Conservation (phyloP, 1,140 invertebrate species). For the Frieseomelitta varia region DNA sequence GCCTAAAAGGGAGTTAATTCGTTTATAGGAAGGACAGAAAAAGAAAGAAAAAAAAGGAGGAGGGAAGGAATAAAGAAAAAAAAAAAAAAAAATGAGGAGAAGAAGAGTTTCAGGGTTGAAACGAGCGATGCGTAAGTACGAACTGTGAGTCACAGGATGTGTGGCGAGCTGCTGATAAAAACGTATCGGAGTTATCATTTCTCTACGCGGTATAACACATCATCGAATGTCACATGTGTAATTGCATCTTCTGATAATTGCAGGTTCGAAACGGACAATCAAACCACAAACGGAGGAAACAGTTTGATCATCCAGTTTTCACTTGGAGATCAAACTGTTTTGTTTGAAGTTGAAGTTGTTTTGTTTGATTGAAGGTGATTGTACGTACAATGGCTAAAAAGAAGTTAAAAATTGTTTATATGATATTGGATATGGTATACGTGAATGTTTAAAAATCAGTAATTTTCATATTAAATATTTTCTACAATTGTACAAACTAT, state of each 20-base stretch:
- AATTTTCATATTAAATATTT: no score
- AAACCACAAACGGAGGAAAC: neutral
- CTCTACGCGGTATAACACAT: slow-evolving; percentile 38
- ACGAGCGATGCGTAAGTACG: neutral
- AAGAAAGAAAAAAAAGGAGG: neutral
- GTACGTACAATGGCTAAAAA: no score
- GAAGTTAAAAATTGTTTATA: no score
- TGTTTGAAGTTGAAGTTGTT: neutral
- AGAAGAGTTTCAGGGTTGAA: slow-evolving; percentile 37
- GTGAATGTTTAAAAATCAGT: no score
- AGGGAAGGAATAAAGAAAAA: neutral
- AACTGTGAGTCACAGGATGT: slow-evolving; percentile 61
- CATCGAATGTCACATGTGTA: neutral
- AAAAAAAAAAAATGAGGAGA: neutral
- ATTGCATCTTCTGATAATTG: neutral
- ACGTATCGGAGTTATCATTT: slow-evolving; percentile 35
- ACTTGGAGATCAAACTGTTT: neutral
- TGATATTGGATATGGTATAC: no score
- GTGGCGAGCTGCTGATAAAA: slow-evolving; percentile 50
- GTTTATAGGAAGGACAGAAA: slow-evolving; percentile 29
- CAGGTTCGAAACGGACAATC: slow-evolving; percentile 13
- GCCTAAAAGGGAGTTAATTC: slow-evolving; percentile 56
- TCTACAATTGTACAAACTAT: no score
- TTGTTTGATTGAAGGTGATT: neutral
- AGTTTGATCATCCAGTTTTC: neutral